Percentiles rank a stretch among this genome's conserved stretches.
These are phyloP conservation scores for Drosophila villosipedis DNA, from an alignment of 2,888 invertebrate species.

Conservation along the genomic window DNA sequence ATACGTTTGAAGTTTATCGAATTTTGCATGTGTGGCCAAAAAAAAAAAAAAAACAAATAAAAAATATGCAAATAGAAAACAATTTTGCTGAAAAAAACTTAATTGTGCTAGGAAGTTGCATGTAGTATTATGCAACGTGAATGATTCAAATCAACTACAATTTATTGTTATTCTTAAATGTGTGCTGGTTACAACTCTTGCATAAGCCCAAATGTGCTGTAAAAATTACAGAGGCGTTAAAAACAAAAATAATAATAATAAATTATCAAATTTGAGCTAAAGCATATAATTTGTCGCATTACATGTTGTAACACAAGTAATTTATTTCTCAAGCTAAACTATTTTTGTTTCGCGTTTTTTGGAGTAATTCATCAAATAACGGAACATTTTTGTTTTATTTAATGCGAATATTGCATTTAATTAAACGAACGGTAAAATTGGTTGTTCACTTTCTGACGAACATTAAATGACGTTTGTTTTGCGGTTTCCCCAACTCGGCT, in stretches of 20 bases:
- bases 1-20: conserved; percentile 39
- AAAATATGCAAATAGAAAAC: conserved; percentile 29
- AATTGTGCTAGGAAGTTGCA: conserved; percentile 21
- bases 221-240: background rate
- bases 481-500: conserved; percentile 23
- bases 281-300: conserved; percentile 1
- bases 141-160: background rate
- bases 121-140: conserved; percentile 1
- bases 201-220: background rate
- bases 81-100: conserved; percentile 27
- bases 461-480: conserved; percentile 9
- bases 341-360: background rate
- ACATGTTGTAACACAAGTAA: background rate
- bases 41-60: background rate
- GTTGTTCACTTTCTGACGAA: background rate
- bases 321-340: background rate
- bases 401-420: background rate
- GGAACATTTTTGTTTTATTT: background rate
- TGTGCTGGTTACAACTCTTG: background rate
- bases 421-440: background rate
- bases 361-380: background rate
- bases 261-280: background rate
- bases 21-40: conserved; percentile 22
- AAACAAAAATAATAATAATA: background rate
- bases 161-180: background rate